phyloP scores from a whole-genome alignment of 2,797 vertebrate species.

The Alauda arvensis region DNA sequence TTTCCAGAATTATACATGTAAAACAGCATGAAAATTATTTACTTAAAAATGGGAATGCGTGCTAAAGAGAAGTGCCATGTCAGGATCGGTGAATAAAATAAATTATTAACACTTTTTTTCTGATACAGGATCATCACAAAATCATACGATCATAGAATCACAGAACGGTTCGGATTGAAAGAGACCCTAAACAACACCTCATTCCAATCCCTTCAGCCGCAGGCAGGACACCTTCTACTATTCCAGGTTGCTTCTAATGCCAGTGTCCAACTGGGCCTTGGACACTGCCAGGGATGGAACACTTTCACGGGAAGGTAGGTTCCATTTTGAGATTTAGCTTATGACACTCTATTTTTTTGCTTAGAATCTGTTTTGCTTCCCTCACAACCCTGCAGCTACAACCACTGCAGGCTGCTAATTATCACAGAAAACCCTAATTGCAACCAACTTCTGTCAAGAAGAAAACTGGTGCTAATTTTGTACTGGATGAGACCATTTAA shows the following conservation, averaged over 20 bases:
- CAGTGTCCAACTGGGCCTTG: not conserved
- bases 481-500: not conserved
- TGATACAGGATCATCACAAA: no score
- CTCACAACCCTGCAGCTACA: not conserved
- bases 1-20: rapidly evolving
- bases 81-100: not conserved
- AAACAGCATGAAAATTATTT: not conserved
- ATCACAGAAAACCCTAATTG: not conserved
- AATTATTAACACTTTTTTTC: rapidly evolving
- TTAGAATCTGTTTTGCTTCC: not conserved
- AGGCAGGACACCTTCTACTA: not conserved
- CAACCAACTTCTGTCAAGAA: not conserved
- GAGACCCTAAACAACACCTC: not conserved
- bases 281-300: not conserved
- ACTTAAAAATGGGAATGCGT: not conserved
- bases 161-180: not conserved
- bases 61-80: not conserved
- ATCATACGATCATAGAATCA: not conserved
- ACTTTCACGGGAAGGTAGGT: not conserved
- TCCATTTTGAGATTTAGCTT: not conserved
- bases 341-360: not conserved
- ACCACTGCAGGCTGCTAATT: not conserved
- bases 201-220: rapidly evolving
- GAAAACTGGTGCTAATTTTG: not conserved
- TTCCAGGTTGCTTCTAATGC: not conserved